A percentile compares a stretch with the other conserved stretches of the same genome.
phyloP scores from a whole-genome alignment of 1,140 invertebrate genomes.

The Plodia interpunctella region DNA sequence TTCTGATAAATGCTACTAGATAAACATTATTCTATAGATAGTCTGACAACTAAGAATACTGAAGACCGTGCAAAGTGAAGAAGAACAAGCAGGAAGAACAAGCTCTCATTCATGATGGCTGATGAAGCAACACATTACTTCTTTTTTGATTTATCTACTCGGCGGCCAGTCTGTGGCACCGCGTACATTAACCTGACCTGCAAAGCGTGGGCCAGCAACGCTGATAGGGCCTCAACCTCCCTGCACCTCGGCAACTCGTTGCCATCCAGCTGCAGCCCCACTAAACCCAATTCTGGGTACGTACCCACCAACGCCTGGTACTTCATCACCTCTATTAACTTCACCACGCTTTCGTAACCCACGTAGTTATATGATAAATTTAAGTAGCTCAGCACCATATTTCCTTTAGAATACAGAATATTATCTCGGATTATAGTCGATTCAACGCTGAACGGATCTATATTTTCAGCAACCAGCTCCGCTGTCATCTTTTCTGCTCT shows the following conservation, averaged over 20 bases:
- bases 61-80: too few relatives aligned
- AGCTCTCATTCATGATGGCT: too few relatives aligned
- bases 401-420: constrained; percentile 22
- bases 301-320: constrained; percentile 13
- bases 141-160: background rate
- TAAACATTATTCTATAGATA: too few relatives aligned
- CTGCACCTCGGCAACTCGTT: constrained; percentile 17
- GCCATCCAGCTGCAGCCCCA: constrained; percentile 24
- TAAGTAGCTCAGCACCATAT: constrained; percentile 21
- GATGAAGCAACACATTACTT: background rate
- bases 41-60: too few relatives aligned
- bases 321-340: constrained; percentile 19
- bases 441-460: constrained; percentile 18
- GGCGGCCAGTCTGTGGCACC: background rate
- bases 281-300: constrained; percentile 12
- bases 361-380: constrained; percentile 31
- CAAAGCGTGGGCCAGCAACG: background rate
- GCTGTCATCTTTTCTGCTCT: constrained; percentile 14
- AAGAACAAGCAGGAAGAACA: too few relatives aligned
- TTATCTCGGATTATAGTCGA: constrained; percentile 1
- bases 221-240: background rate
- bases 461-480: constrained; percentile 12
- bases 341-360: constrained; percentile 8
- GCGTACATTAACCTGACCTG: background rate
- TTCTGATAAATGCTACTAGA: too few relatives aligned